Evolutionary conservation across 2,797 vertebrate genomes (phyloP).

Genomic region (Cottoperca gobio): DNA sequence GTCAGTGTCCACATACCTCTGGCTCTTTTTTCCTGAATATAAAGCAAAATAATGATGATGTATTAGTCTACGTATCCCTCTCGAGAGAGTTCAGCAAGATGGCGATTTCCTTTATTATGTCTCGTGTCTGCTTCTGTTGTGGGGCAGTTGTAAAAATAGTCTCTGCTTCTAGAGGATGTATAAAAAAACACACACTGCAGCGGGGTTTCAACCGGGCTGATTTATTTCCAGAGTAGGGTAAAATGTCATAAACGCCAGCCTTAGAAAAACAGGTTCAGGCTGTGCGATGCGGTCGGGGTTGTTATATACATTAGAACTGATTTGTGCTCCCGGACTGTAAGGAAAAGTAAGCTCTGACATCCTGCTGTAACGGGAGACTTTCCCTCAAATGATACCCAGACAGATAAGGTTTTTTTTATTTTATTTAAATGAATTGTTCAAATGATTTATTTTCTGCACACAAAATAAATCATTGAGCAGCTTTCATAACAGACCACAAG

Average conservation of each 20-base stretch:
- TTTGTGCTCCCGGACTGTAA: constrained; percentile 66
- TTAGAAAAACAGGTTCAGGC: constrained; percentile 83
- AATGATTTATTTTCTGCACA: constrained; percentile 57
- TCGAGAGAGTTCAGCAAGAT: constrained; percentile 75
- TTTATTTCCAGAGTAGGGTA: constrained; percentile 82
- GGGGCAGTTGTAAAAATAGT: constrained; percentile 85
- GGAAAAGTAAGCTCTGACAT: constrained; percentile 72
- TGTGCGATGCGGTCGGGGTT: constrained; percentile 77
- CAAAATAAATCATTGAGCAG: constrained; percentile 38
- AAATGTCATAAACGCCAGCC: constrained; percentile 84
- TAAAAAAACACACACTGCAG: constrained; percentile 72
- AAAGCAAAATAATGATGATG: constrained; percentile 84
- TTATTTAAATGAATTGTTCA: constrained; percentile 37
- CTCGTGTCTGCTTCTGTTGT: constrained; percentile 83
- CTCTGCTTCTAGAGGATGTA: constrained; percentile 77
- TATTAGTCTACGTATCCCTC: constrained; percentile 80
- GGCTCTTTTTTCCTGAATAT: constrained; percentile 77
- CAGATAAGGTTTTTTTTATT: constrained; percentile 61
- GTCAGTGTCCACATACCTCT: constrained; percentile 74
- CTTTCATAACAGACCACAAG: constrained; percentile 30
- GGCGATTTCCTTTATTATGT: constrained; percentile 86
- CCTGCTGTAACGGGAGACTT: constrained; percentile 67
- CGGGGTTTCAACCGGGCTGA: constrained; percentile 71
- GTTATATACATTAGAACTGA: constrained; percentile 83
- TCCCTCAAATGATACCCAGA: constrained; percentile 70